Conservation (phyloP, 2,888 invertebrate genomes). For the Nomada ruficornis region DNA sequence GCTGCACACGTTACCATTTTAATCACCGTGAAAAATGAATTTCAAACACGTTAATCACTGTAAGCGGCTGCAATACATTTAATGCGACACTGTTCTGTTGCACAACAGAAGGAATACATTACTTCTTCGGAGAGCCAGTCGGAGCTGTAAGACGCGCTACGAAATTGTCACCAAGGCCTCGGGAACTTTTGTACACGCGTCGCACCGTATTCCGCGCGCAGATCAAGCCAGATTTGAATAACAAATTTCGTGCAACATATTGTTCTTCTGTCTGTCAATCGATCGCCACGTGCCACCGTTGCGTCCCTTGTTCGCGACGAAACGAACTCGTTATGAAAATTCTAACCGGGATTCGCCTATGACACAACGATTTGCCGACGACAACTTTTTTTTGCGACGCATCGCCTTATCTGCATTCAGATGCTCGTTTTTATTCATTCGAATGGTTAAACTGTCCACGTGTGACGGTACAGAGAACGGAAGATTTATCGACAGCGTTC, state of each 20-base stretch:
- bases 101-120: constrained; percentile 36
- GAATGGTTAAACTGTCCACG: not conserved
- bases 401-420: not conserved
- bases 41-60: not conserved
- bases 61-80: not conserved
- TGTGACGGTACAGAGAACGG: not conserved
- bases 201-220: constrained; percentile 21
- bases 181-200: constrained; percentile 34
- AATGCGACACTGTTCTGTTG: constrained; percentile 1
- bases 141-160: constrained; percentile 32
- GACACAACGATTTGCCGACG: not conserved
- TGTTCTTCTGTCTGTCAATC: constrained; percentile 29
- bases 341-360: not conserved
- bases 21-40: not conserved
- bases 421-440: not conserved
- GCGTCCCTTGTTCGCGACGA: constrained; percentile 12
- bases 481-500: not conserved
- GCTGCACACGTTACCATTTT: no score
- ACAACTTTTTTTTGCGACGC: not conserved
- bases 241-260: constrained; percentile 61
- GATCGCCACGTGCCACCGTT: not conserved
- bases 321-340: constrained; percentile 4
- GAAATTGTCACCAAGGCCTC: constrained; percentile 48
- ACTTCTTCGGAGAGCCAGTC: constrained; percentile 3
- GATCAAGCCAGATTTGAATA: constrained; percentile 65